Base-by-base conservation (phyloP, 1,140 invertebrate species). In the Sarcophaga bullata region DNA sequence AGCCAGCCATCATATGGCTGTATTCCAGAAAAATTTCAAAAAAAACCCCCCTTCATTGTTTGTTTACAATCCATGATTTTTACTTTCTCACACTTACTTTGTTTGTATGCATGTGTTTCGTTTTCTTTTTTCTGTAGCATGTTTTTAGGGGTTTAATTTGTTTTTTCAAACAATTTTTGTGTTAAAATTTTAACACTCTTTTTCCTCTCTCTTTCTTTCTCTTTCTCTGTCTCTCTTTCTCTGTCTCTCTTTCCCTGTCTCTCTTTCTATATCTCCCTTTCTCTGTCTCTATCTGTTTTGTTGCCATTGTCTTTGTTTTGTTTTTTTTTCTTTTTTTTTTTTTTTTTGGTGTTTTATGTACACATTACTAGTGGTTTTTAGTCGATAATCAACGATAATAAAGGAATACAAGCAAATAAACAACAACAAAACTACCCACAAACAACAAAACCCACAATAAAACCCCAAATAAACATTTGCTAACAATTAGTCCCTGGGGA, bases 341-440 rank as follows among this genome's bases (percentile, higher is more conserved):
- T 58, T 7, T 13, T n/a, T 58, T 58, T 58, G 15, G 54, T 37
- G 54, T 13, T 54, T 54, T 13, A 54, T 13, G 15, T 54, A 54
- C 52, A 54, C 52, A 58, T 58, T 58, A 58, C 54, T 58, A n/a
- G 54, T 58, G 54, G 54, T 58, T 58, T 58, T 58, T 58, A 58
- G 54, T 58, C 54, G 54, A 58, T 58, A 58, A 58, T 58, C 54
- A 58, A 58, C 54, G 13, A 58, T 58, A 58, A 58, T 58, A 58
- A n/a, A 7, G n/a, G 54, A 58, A 58, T n/a, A 7, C 15, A 13
- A 7, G 13, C 15, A 58, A 11, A 13, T 15, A 58, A 50, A 50
- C 13, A 52, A 52, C 1, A 52, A 52, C 8, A 37, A 37, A 1
- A 4, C 1, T 37, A 37, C 25, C 25, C 25, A 37, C 25, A 37